Evolutionary conservation across 2,797 vertebrate species (phyloP).

Genomic region (Rhincodon typus): DNA sequence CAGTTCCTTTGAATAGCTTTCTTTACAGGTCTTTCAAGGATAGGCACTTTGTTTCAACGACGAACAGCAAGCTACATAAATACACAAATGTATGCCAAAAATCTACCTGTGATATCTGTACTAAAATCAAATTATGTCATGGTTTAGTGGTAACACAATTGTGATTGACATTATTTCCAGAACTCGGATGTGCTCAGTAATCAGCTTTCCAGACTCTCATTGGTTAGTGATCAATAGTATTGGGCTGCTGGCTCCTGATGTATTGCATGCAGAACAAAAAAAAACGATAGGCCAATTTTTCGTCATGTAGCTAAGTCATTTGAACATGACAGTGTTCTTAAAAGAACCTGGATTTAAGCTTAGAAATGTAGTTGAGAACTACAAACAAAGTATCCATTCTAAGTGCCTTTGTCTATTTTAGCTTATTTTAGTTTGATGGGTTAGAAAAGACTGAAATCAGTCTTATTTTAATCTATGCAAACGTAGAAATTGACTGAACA

Average conservation of each 20-base stretch:
- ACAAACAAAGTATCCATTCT: not conserved
- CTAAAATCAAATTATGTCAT: constrained; percentile 11
- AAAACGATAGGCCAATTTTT: not conserved
- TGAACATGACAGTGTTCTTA: not conserved
- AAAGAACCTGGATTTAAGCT: not conserved
- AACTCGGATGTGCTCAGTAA: not conserved
- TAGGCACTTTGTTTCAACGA: not conserved
- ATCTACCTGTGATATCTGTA: not conserved
- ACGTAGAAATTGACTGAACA: not conserved
- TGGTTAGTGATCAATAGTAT: not conserved
- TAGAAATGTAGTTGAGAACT: not conserved
- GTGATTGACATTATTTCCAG: not conserved
- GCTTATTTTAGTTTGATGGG: not conserved
- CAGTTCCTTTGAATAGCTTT: not conserved
- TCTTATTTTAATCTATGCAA: not conserved
- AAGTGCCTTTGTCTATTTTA: not conserved
- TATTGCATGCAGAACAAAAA: not conserved
- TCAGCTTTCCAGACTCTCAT: not conserved
- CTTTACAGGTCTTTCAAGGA: not conserved
- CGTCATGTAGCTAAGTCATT: not conserved
- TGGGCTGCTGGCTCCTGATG: not conserved
- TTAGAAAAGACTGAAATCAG: not conserved
- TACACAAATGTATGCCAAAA: not conserved
- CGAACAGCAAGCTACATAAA: not conserved
- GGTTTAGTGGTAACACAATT: not conserved